Evolutionary conservation across 2,888 invertebrate species (phyloP).

Genomic region (Tipula vernalis): DNA sequence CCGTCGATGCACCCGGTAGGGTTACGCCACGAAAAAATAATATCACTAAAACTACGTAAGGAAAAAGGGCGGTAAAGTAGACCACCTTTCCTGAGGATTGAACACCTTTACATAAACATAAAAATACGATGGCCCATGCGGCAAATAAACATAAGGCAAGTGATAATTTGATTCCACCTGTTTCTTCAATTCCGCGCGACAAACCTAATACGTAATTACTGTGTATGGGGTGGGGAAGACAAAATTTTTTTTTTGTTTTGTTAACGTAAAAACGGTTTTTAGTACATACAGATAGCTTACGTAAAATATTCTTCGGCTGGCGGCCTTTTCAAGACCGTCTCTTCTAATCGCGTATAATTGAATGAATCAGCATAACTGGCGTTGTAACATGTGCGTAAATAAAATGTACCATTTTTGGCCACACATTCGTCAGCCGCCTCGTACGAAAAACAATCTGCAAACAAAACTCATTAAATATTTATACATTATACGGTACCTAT

Average conservation of each 20-base stretch:
- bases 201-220: slow-evolving; percentile 41
- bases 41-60: slow-evolving; percentile 61
- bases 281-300: slow-evolving; percentile 33
- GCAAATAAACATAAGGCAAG: slow-evolving; percentile 61
- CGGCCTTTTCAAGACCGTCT: slow-evolving; percentile 44
- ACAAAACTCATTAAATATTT: neutral
- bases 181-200: slow-evolving; percentile 62
- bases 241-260: neutral
- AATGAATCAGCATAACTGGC: slow-evolving; percentile 40
- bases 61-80: slow-evolving; percentile 64
- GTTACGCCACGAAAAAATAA: slow-evolving; percentile 67
- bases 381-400: slow-evolving; percentile 48
- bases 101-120: slow-evolving; percentile 66
- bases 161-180: slow-evolving; percentile 50
- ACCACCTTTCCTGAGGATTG: slow-evolving; percentile 72
- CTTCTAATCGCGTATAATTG: slow-evolving; percentile 43
- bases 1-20: slow-evolving; percentile 63
- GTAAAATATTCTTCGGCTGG: slow-evolving; percentile 64
- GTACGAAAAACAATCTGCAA: slow-evolving; percentile 53
- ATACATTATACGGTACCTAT: neutral
- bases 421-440: slow-evolving; percentile 50
- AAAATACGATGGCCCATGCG: slow-evolving; percentile 67
- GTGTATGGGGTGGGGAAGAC: slow-evolving; percentile 6
- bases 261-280: neutral
- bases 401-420: slow-evolving; percentile 49